These are phyloP conservation scores for Drosophila carrolli DNA, from an alignment of 1,140 invertebrate species.

Conservation along the genomic window DNA sequence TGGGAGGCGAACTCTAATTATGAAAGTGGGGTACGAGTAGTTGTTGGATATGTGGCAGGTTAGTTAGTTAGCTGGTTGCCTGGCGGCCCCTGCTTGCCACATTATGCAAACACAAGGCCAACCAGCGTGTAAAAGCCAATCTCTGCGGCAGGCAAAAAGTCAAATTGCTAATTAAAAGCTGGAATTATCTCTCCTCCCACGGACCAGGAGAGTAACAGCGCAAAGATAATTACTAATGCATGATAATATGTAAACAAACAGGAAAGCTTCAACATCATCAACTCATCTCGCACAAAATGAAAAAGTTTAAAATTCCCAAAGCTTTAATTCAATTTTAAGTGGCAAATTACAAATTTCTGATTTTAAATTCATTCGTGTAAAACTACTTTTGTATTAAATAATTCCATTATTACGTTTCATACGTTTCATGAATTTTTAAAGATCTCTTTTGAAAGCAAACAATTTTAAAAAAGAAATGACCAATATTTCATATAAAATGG, in stretches of 20 bases:
- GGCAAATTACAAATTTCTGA: too few relatives aligned
- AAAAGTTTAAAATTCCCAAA: too few relatives aligned
- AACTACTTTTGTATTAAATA: too few relatives aligned
- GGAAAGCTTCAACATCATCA: slow-evolving; percentile 1
- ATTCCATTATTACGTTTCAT: too few relatives aligned
- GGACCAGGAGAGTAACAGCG: slow-evolving; percentile 19
- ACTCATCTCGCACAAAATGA: background rate
- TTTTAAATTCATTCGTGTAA: too few relatives aligned
- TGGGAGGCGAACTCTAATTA: slow-evolving; percentile 66
- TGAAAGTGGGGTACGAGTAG: slow-evolving; percentile 14
- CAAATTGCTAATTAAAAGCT: slow-evolving; percentile 71
- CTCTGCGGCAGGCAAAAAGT: slow-evolving; percentile 49
- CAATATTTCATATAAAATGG: too few relatives aligned
- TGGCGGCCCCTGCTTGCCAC: slow-evolving; percentile 14
- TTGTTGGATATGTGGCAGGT: slow-evolving; percentile 7
- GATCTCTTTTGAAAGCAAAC: too few relatives aligned
- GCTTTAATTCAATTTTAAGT: too few relatives aligned
- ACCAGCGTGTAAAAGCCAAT: slow-evolving; percentile 49
- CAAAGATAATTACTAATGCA: slow-evolving; percentile 58
- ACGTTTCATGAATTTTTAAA: too few relatives aligned
- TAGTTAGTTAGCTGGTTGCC: slow-evolving; percentile 6
- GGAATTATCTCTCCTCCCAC: slow-evolving; percentile 22
- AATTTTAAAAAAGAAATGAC: too few relatives aligned
- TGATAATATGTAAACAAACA: slow-evolving; percentile 26
- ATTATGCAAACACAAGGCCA: slow-evolving; percentile 50